A percentile compares a stretch with the other conserved stretches of the same genome.
Evolutionary conservation across 2,888 invertebrate species (phyloP).

Genomic region (Adelphocoris suturalis): DNA sequence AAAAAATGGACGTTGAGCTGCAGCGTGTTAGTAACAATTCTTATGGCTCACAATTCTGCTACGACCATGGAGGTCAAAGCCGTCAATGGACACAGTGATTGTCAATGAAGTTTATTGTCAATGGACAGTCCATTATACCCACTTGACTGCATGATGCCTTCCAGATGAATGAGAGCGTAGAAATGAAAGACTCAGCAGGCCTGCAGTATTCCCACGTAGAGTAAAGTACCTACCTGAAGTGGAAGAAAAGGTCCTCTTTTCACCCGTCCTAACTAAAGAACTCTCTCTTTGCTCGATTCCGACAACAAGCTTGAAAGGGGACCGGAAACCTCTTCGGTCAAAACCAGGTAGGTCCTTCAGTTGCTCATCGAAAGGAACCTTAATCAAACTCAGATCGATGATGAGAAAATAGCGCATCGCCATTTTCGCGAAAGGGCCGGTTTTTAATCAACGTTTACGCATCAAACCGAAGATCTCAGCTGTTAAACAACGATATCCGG

Average conservation of each 20-base stretch:
- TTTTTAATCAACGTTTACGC: no score
- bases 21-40: no score
- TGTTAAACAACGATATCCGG: no score
- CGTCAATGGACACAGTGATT: not conserved
- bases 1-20: no score
- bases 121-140: not conserved
- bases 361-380: no score
- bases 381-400: no score
- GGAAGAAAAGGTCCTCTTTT: not conserved
- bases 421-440: no score
- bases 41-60: no score
- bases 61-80: not conserved
- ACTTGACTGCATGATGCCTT: not conserved
- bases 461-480: no score
- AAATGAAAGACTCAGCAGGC: constrained; percentile 23
- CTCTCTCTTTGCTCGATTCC: not conserved
- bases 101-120: constrained; percentile 1
- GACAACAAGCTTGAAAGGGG: not conserved
- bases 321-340: not conserved
- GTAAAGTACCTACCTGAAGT: not conserved
- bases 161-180: constrained; percentile 19
- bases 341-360: not conserved
- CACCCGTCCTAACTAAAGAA: not conserved
- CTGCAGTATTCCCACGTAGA: constrained; percentile 3
- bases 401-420: no score